phyloP scores from a whole-genome alignment of 2,888 invertebrate species.

The Hirtodrosophila alboralis region DNA sequence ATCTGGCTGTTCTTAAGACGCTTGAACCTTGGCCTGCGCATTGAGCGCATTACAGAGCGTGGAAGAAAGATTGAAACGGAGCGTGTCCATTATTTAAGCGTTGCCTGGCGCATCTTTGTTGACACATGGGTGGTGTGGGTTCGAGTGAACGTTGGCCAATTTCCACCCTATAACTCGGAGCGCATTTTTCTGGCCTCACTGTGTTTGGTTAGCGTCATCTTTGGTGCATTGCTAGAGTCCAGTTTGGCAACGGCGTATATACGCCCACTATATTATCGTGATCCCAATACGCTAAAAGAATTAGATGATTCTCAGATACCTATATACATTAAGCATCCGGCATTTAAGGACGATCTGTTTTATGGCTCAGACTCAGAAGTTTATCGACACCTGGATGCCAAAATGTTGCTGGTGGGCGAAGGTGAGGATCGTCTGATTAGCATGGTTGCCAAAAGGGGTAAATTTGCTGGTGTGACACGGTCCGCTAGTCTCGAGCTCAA shows the following conservation, averaged over 20 bases:
- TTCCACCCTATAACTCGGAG: constrained; percentile 82
- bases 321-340: constrained; percentile 83
- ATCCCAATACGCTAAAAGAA: constrained; percentile 82
- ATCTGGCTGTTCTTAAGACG: constrained; percentile 78
- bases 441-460: constrained; percentile 65
- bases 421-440: constrained; percentile 73
- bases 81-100: constrained; percentile 13
- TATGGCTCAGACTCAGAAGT: constrained; percentile 77
- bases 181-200: constrained; percentile 82
- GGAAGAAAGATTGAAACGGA: too few relatives aligned
- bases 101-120: constrained; percentile 69
- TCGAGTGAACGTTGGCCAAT: constrained; percentile 77
- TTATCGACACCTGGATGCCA: constrained; percentile 75
- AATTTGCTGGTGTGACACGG: constrained; percentile 80
- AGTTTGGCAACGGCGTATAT: constrained; percentile 84
- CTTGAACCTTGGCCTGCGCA: constrained; percentile 60
- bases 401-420: constrained; percentile 73
- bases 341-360: constrained; percentile 83
- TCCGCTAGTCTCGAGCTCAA: constrained; percentile 73
- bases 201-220: constrained; percentile 83
- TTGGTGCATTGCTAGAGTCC: constrained; percentile 84
- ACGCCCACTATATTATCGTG: constrained; percentile 82
- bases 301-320: constrained; percentile 77
- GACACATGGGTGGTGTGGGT: constrained; percentile 83
- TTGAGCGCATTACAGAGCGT: constrained; percentile 27